Evolutionary conservation across 1,140 invertebrate genomes (phyloP).

Genomic region (Lucilia cuprina): DNA sequence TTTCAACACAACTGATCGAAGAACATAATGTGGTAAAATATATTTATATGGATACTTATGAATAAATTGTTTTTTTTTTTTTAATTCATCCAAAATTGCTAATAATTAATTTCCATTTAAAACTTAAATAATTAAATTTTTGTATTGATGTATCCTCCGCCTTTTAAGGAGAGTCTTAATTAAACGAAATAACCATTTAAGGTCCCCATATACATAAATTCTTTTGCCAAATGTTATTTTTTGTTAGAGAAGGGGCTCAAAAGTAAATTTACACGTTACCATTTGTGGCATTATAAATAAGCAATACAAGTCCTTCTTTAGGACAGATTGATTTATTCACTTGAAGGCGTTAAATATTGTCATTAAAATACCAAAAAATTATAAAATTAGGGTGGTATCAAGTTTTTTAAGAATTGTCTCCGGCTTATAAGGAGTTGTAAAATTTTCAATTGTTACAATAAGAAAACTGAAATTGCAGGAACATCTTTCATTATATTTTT

Average conservation of each 20-base stretch:
- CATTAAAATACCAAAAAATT: slow-evolving; percentile 17
- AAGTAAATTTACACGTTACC: slow-evolving; percentile 4
- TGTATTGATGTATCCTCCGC: background rate
- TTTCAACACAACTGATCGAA: background rate
- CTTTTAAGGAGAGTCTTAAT: slow-evolving; percentile 24
- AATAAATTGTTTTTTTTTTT: background rate
- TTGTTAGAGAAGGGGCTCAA: background rate
- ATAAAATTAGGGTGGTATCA: too few relatives aligned
- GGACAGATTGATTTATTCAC: background rate
- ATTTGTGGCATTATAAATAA: too few relatives aligned
- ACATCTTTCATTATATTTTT: too few relatives aligned
- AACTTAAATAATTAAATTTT: background rate
- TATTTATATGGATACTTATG: background rate
- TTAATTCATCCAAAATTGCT: background rate
- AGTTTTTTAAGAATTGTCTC: too few relatives aligned
- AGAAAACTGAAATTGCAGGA: too few relatives aligned
- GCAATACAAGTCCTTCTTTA: background rate
- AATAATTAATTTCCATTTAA: background rate
- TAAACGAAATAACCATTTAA: slow-evolving; percentile 22
- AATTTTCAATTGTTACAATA: too few relatives aligned
- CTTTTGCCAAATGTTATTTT: too few relatives aligned
- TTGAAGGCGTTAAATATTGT: slow-evolving; percentile 7
- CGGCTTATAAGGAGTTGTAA: too few relatives aligned
- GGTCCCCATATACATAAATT: background rate
- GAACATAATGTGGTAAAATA: background rate